Evolutionary conservation across 1,140 invertebrate genomes (phyloP), one percentile per base, ranked within the genome.

Genomic region (Aphelenchoides fujianensis): DNA sequence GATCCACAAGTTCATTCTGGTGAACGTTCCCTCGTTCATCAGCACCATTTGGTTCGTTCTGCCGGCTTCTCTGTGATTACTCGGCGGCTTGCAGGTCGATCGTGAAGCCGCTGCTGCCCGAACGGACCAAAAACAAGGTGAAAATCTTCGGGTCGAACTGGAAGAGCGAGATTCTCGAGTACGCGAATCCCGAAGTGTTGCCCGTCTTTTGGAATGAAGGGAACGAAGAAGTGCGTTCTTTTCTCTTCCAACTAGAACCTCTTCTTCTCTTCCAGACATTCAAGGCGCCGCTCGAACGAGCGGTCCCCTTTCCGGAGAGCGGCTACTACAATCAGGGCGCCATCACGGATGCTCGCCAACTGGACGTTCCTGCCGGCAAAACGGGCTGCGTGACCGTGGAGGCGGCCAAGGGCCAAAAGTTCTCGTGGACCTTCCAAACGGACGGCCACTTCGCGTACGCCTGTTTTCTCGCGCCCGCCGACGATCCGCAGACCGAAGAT

Each of bases 391-490:
- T 81, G 2, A 76, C 74, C 12, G 36, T 76, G 9, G 41, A 68
- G 54, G 79, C 64, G 9, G 68, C 70, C 66, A 71, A 80, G 71
- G 81, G 81, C 3, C 75, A 82, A 41, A 70, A 54, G 23, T 59
- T 84, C 12, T 54, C 36, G 9, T 83, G 82, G 82, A 69, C 55
- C 23, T 72, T 84, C 59, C 61, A 79, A 34, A 61, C 82, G 5
- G 81, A 84, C 69, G 82, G 82, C 1, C 78, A 84, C 48, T 83
- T 83, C 72, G 82, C 76, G 19, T 83, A 81, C 37, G 81, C 62
- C 2, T 53, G 83, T 30, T 82, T 81, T 54, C 68, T 75, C 32
- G 36, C 73, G 1, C 23, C 53, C 34, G 31, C 55, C n/a, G 69
- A 77, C 9, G 73, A 77, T 34, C 35, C 36, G 5, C 69, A 68